Percentiles rank a stretch among this genome's conserved stretches.
These are phyloP conservation scores for Parthenolecanium corni DNA, from an alignment of 2,888 invertebrate genomes.

Conservation along the genomic window DNA sequence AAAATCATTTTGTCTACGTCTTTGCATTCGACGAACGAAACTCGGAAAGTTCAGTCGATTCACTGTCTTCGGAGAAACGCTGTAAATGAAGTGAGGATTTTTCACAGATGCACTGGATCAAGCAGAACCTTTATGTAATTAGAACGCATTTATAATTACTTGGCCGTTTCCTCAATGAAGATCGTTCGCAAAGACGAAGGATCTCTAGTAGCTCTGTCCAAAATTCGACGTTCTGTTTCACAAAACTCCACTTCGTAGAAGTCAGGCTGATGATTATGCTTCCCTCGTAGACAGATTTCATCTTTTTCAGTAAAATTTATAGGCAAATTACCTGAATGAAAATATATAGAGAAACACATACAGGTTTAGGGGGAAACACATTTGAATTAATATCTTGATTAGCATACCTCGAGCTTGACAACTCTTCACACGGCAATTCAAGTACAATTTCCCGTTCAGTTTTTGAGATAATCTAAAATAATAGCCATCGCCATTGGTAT, in stretches of 20 bases:
- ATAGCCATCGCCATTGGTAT: conserved; percentile 15
- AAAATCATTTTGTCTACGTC: conserved; percentile 1
- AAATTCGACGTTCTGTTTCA: conserved; percentile 10
- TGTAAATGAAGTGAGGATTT: not conserved
- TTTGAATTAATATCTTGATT: not conserved
- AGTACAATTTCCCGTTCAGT: conserved; percentile 6
- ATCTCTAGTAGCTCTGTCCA: conserved; percentile 11
- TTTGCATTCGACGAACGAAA: conserved; percentile 11
- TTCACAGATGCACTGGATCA: not conserved
- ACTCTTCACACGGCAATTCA: conserved; percentile 8
- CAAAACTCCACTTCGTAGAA: conserved; percentile 12
- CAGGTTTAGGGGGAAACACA: not conserved
- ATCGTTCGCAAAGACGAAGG: conserved; percentile 1
- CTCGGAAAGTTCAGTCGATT: conserved; percentile 8
- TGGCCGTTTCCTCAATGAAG: conserved; percentile 10
- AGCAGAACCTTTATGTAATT: not conserved
- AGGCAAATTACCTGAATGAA: not conserved
- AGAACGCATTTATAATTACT: not conserved
- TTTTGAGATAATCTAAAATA: conserved; percentile 18
- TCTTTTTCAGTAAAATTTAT: not conserved
- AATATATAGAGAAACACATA: not conserved
- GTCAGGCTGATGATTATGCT: conserved; percentile 5
- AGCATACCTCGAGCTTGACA: conserved; percentile 11
- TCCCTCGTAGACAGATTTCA: not conserved
- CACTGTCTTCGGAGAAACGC: conserved; percentile 2